Percentiles rank a stretch among this genome's conserved stretches.
These are phyloP conservation scores for Acanthurus tractus DNA, from an alignment of 2,797 vertebrate species.

Conservation along the genomic window DNA sequence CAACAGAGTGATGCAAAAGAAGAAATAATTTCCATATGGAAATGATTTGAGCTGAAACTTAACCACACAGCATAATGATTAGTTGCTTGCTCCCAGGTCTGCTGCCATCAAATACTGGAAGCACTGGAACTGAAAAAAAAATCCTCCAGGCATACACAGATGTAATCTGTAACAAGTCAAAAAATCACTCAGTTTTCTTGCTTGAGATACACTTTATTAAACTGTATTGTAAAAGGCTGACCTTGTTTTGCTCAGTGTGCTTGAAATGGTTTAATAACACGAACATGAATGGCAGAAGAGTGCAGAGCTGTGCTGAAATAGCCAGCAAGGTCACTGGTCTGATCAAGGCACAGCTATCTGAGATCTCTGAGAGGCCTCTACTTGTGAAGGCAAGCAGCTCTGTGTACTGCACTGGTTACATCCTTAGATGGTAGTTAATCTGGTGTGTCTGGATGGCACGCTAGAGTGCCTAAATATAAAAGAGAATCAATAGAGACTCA, in stretches of 20 bases:
- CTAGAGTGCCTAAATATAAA: constrained; percentile 22
- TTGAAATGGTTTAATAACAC: constrained; percentile 14
- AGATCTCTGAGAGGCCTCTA: constrained; percentile 26
- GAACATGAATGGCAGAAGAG: constrained; percentile 7
- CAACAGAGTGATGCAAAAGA: neutral
- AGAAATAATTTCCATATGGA: neutral
- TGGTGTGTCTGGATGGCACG: constrained; percentile 30
- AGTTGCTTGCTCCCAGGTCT: neutral
- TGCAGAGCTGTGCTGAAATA: constrained; percentile 1
- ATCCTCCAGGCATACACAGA: neutral
- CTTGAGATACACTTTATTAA: neutral
- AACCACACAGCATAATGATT: neutral
- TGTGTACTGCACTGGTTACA: constrained; percentile 25
- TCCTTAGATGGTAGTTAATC: constrained; percentile 46
- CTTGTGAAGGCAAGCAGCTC: constrained; percentile 14
- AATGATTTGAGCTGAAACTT: neutral
- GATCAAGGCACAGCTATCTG: constrained; percentile 34
- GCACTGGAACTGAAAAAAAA: neutral
- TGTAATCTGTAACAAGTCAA: neutral
- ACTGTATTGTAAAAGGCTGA: neutral
- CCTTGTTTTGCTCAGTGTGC: constrained; percentile 10
- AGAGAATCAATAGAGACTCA: constrained; percentile 19
- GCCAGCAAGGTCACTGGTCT: constrained; percentile 13
- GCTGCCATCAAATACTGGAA: neutral
- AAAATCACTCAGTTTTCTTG: neutral